Evolutionary conservation across 2,888 invertebrate genomes (phyloP), one percentile per base, ranked within the genome.

Genomic region (Anoncus sp.): DNA sequence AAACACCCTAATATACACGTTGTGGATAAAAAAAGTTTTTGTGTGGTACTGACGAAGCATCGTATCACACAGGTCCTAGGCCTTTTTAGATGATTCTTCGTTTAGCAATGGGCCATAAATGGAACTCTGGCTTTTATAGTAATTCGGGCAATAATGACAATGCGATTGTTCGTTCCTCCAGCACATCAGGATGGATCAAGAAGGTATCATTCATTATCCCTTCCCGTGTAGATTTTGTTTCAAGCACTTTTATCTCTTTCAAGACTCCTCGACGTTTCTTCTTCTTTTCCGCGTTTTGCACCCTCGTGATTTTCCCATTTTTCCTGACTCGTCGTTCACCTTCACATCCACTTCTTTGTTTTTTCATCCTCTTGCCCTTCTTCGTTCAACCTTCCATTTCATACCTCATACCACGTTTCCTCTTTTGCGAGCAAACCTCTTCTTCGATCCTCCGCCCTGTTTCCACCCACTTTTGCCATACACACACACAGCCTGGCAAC

Each of bases 231-330:
- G 67, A 67, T 55, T 53, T 55, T 43, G 31, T 24, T 20, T 4
- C 43, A 22, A 27, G n/a, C 53, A 59, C 51, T 45, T 45, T 69
- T 45, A 14, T 14, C 63, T 14, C 22, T 7, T 49, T 18, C 12
- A 22, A 14, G 6, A 20, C 9, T 49, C 49, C 16, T 66, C n/a
- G 5, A 38, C 12, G 14, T 51, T 18, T 40, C 35, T 38, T 31
- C 22, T 51, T 24, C 49, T 66, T 47, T 18, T 53, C 65, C 22
- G 12, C 20, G 9, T 55, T 38, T 31, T 55, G 3, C 45, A 4
- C 35, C 35, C n/a, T n/a, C 24, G 12, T 72, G 75, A 85, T 82
- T 81, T 79, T 57, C 76, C 63, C 77, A 60, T 74, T 77, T 75
- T 75, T 47, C 62, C 43, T 55, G 49, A 59, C 45, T 66, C 65